Base-by-base conservation (phyloP, 2,113 vertebrate genomes). In the Notiomystis cincta region DNA sequence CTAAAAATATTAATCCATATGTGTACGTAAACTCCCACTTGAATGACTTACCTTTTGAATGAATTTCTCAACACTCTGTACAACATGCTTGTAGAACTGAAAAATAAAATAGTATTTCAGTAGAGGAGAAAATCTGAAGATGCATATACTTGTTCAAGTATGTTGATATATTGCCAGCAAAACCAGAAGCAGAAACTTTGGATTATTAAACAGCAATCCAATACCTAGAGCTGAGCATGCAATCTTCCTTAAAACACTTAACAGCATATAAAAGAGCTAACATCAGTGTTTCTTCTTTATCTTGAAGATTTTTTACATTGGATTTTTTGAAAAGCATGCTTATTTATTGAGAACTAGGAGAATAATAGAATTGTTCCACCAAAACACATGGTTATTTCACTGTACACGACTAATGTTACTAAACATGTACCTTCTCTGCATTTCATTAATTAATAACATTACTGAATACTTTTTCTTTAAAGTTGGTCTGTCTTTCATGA, bases 41-140 rank as follows among this genome's bases (percentile, higher is more conserved):
- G 5, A 45, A 28, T 54, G 91, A 97, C 98, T 98, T 97, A 99
- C 99, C 98, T 99, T 99, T 78, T 99, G 99, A 98, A 99, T 98
- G 93, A 99, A 99, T 96, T 99, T 99, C 97, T 99, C 99, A 97
- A 99, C 99, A 73, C 99, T 99, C 97, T 99, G 99, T 88, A 99
- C 99, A 90, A 99, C 99, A 50, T 99, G 99, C 92, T 99, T 99
- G 98, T 99, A 99, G 94, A 99, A 99, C 99, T 99, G 97, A 91
- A 99, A 98, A 87, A 94, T 53, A 98, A 76, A 95, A 92, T 21
- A 89, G 20, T 45, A 66, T 76, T 88, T 93, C 67, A 96, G 22
- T 0, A 56, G 22, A 72, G 33, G 22, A 72, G 33, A 83, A 96
- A 48, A 73, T 47, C 17, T 30, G 31, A 54, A 81, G 18, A 78